phyloP scores from a whole-genome alignment of 2,888 invertebrate genomes.

The Limnephilus marmoratus region DNA sequence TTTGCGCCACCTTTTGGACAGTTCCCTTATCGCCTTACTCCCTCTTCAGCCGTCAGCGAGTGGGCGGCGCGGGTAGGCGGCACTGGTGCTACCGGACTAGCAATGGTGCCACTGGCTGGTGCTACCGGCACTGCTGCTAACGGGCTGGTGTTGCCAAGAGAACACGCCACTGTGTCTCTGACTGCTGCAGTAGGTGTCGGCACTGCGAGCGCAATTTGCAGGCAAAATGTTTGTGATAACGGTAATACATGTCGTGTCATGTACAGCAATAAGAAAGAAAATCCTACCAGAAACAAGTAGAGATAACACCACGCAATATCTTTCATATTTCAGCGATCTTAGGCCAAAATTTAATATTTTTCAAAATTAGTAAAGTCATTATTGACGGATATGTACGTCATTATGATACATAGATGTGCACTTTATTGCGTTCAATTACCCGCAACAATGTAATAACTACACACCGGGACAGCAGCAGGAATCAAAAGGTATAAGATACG shows the following conservation, averaged over 20 bases:
- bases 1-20: slow-evolving; percentile 17
- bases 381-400: no score
- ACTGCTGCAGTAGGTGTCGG: no score
- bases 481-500: not conserved
- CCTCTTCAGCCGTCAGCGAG: not conserved
- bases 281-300: not conserved
- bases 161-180: no score
- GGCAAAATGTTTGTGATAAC: not conserved
- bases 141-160: no score
- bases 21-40: not conserved
- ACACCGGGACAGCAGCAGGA: no score
- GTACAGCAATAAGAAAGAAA: not conserved
- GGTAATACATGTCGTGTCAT: not conserved
- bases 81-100: not conserved
- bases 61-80: slow-evolving; percentile 17
- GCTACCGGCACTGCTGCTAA: not conserved
- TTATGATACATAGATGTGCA: no score
- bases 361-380: not conserved
- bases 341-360: not conserved
- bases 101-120: no score
- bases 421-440: not conserved
- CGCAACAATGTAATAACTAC: not conserved
- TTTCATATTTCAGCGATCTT: not conserved
- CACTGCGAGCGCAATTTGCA: not conserved
- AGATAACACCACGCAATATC: not conserved